Conservation (phyloP, 2,113 vertebrate species). For the Pithys albifrons region DNA sequence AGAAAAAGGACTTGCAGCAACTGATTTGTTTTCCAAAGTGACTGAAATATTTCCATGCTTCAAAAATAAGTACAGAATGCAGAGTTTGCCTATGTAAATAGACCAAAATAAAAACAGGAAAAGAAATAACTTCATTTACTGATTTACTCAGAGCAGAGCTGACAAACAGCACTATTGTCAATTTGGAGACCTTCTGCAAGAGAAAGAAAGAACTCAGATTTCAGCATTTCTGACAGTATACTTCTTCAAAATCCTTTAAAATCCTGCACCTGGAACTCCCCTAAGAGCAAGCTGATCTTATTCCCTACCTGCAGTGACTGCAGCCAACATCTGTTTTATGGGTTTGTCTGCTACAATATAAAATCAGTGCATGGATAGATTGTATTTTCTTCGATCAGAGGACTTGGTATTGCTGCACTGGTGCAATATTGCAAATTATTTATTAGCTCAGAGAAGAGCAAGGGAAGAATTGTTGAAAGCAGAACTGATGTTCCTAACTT, state of each 20-base stretch:
- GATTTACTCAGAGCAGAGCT: not conserved
- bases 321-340: not conserved
- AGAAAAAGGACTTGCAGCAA: not conserved
- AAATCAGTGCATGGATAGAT: not conserved
- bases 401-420: not conserved
- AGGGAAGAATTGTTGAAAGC: not conserved
- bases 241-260: conserved; percentile 27
- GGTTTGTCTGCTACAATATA: not conserved
- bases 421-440: not conserved
- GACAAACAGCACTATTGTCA: not conserved
- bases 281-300: not conserved
- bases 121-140: not conserved
- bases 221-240: not conserved
- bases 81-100: not conserved
- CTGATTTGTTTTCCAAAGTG: not conserved
- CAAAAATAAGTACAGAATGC: not conserved
- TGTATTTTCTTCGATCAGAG: not conserved
- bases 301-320: not conserved
- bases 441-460: not conserved
- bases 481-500: not conserved
- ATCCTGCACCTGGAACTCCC: not conserved
- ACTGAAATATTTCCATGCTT: not conserved
- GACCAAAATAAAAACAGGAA: not conserved
- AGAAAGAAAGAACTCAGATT: conserved; percentile 25
- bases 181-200: not conserved